Evolutionary conservation across 1,140 invertebrate species (phyloP), one percentile per base, ranked within the genome.

Genomic region (Brachionus manjavacas): DNA sequence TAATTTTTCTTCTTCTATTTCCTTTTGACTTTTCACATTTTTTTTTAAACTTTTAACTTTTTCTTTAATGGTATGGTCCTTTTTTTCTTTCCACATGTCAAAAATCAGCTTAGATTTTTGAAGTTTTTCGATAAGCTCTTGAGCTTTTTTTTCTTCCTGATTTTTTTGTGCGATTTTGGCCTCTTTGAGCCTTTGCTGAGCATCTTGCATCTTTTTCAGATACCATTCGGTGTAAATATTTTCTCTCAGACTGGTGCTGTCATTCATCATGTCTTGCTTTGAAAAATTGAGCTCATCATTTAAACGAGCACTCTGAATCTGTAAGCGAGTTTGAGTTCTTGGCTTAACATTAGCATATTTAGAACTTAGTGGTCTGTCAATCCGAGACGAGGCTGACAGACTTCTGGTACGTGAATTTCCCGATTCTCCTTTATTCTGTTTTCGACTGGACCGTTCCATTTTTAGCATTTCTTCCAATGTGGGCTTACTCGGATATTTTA

Each of bases 311-410:
- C 79, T 81, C 16, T 64, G 49, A 7, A 72, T 41, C 31, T 60
- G 79, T 14, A 68, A 28, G 11, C 79, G 49, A 46, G 79, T 81
- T 68, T 81, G 79, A 28, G 64, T 81, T 81, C 60, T 81, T 25
- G 79, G 79, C 39, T 60, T 68, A 64, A 81, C 79, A 41, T 81
- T 81, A 11, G 79, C 12, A 64, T 81, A 81, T 41, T 68, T 60
- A 14, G 23, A 31, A 60, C 16, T 64, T 1, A 64, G 20, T 1
- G 79, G 35, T 25, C 28, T 14, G 14, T 68, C 79, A 8, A 16
- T 9, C 41, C 64, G 9, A 6, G 49, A 64, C n/a, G 49, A 39
- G 23, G 52, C 35, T 46, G 79, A 81, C 20, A 81, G 39, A 64
- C 39, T 81, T 41, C 52, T 43, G 9, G 79, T 64, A 0, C 52